Base-by-base conservation (phyloP, 2,113 vertebrate species). In the Thryonomys swinderianus region DNA sequence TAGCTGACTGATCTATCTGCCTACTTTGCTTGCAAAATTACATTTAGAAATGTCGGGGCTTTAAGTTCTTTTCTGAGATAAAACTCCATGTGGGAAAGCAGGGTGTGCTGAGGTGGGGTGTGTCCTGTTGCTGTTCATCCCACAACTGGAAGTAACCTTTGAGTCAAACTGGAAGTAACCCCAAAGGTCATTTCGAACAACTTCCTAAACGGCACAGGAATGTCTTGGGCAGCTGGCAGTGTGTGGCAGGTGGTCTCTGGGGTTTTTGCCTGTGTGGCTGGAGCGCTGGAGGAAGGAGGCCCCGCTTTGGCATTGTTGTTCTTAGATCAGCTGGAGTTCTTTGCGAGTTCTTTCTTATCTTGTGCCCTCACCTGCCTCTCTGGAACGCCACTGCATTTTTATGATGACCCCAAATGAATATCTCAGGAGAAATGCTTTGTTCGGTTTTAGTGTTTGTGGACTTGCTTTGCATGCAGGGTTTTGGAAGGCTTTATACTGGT, bases 161-260 rank as follows among this genome's bases (percentile, higher is more conserved):
- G 87, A 95, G 88, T 96, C 85, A 88, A 87, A 69, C 42, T 96
- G n/a, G 48, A 94, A 73, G 51, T 37, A 85, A 93, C 85, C 85
- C 71, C 55, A 73, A 71, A 94, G 96, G 93, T 95, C 94, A 85
- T 83, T 95, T 80, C 88, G 91, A 95, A 93, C 92, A 92, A 93
- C 83, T 97, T 96, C 83, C 86, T 88, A 61, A 96, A 96, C 61
- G 88, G 90, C 94, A 74, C 73, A 69, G 66, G 91, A 90, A 40
- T 95, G 27, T 48, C 53, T 69, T 55, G 88, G 93, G 73, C 67
- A 91, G 55, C 45, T 10, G 10, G 48, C 48, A 51, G 10, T n/a
- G 17, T 0, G 0, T 62, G 73, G 48, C 85, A 95, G 93, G 94
- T 93, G 88, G 93, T 90, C 95, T 40, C 74, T 80, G 34, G 62